Evolutionary conservation across 2,888 invertebrate genomes (phyloP), one percentile per base, ranked within the genome.

Genomic region (Shargacucullia verbasci): DNA sequence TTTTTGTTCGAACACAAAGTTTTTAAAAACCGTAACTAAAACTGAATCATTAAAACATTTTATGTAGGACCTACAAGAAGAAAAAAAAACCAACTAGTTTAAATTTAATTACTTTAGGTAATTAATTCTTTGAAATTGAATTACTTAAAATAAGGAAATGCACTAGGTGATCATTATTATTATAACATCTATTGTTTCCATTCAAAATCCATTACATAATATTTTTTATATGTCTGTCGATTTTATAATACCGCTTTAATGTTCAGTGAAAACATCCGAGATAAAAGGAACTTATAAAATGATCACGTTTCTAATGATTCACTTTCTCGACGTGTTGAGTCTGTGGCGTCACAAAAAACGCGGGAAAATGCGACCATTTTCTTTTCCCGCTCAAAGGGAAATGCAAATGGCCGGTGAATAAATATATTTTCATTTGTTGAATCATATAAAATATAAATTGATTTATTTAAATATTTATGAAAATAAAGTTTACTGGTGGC

Each of bases 311-410:
- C 85, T 89, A 88, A 89, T 86, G 85, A 84, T 87, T 86, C 74
- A 86, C 86, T 89, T 88, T 89, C 88, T 70, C 81, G 57, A 59
- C 73, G 79, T 75, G 82, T 77, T 80, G 78, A 81, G 80, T 78
- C 76, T 72, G 64, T 55, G 75, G 71, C 57, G 60, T 68, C 70
- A 78, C 75, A 82, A 80, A 87, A 84, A 86, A 86, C 80, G 81
- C 80, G 78, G 83, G 66, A 64, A 70, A 87, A 85, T 70, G 79
- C 80, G 70, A 67, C 80, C 82, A 85, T 88, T 90, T 89, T 88
- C 86, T 83, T 87, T 86, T 86, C 73, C 81, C 82, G 82, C 76
- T 81, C 77, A 82, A 83, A 86, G 82, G 85, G 84, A 88, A 90
- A 90, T 86, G 87, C 84, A 87, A 89, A 88, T 87, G 82, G 82